Conservation (phyloP, 2,113 vertebrate species). For the Sturnira hondurensis region DNA sequence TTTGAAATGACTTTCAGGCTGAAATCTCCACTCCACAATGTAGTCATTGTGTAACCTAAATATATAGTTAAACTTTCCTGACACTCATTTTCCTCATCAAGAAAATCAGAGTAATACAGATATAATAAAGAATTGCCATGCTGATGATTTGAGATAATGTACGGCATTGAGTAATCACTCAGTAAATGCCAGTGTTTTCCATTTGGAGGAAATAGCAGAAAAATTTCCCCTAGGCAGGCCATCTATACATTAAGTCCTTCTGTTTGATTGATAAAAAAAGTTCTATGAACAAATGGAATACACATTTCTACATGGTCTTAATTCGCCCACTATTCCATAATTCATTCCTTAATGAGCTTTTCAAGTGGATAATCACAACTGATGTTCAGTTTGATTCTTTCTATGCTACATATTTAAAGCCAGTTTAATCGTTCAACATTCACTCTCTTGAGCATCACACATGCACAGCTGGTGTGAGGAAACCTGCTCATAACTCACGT, state of each 20-base stretch:
- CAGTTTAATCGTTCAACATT: slow-evolving; percentile 41
- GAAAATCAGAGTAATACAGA: background rate
- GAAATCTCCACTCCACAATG: background rate
- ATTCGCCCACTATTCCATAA: slow-evolving; percentile 56
- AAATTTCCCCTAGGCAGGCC: background rate
- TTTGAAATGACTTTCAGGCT: slow-evolving; percentile 1
- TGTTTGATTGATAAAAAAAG: background rate
- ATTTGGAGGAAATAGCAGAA: slow-evolving; percentile 12
- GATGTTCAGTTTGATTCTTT: slow-evolving; percentile 35
- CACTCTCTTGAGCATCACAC: background rate
- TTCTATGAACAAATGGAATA: slow-evolving; percentile 34
- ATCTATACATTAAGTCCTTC: background rate
- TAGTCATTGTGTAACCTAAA: background rate
- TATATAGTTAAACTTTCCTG: background rate
- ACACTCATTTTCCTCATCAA: slow-evolving; percentile 35
- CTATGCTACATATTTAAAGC: slow-evolving; percentile 44
- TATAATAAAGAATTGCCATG: background rate
- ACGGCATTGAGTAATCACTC: background rate
- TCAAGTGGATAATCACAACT: slow-evolving; percentile 62
- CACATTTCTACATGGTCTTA: slow-evolving; percentile 42
- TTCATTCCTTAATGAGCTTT: slow-evolving; percentile 66
- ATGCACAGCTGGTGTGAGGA: slow-evolving; percentile 42
- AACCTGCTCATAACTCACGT: background rate
- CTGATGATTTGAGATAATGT: slow-evolving; percentile 11
- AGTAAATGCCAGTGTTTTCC: background rate